Conservation (phyloP, 2,888 invertebrate genomes). For the Phyllotreta striolata region DNA sequence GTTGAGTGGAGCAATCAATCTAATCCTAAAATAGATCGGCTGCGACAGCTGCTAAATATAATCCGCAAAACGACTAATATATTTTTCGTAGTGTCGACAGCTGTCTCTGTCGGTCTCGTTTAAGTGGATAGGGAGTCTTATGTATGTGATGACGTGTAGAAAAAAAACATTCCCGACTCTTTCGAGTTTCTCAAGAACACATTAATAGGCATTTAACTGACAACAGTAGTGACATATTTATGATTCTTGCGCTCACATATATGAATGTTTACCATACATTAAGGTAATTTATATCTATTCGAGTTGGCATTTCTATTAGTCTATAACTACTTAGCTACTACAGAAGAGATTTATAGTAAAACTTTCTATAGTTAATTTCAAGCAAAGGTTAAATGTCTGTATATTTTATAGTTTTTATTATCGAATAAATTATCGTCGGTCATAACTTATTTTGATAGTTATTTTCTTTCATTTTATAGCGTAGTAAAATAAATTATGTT, state of each 20-base stretch:
- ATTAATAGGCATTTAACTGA: conserved; percentile 63
- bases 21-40: conserved; percentile 57
- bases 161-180: conserved; percentile 48
- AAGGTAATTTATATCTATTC: conserved; percentile 62
- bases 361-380: conserved; percentile 56
- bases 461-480: conserved; percentile 47
- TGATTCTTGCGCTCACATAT: conserved; percentile 61
- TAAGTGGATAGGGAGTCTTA: conserved; percentile 33
- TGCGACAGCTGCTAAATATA: conserved; percentile 54
- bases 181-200: conserved; percentile 61
- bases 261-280: conserved; percentile 64
- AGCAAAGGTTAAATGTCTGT: conserved; percentile 56
- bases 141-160: conserved; percentile 47
- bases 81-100: conserved; percentile 45
- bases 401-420: conserved; percentile 55
- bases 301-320: conserved; percentile 62
- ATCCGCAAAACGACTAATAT: conserved; percentile 37
- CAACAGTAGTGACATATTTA: conserved; percentile 63
- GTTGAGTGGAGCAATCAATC: conserved; percentile 54
- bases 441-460: conserved; percentile 51
- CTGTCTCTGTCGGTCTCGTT: conserved; percentile 40
- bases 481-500: conserved; percentile 44
- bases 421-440: conserved; percentile 50
- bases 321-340: conserved; percentile 59
- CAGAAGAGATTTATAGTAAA: conserved; percentile 55